Evolutionary conservation across 2,797 vertebrate genomes (phyloP).

Genomic region (Kryptopterus vitreolus): DNA sequence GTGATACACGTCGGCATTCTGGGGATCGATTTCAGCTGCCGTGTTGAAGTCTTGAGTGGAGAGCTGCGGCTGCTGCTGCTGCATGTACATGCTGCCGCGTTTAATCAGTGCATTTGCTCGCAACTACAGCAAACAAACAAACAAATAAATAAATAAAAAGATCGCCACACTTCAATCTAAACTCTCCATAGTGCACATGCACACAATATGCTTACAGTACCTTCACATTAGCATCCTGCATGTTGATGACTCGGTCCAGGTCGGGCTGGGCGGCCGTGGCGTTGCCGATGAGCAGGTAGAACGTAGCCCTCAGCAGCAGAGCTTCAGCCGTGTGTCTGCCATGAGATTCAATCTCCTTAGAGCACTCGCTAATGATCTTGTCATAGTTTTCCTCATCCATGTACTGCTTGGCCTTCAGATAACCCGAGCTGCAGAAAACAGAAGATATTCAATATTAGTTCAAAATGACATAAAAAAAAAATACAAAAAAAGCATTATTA

Average conservation of each 20-base stretch:
- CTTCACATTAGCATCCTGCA: slow-evolving; percentile 94
- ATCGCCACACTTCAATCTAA: neutral
- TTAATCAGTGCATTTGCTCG: slow-evolving; percentile 96
- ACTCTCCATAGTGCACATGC: neutral
- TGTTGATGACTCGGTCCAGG: slow-evolving; percentile 91
- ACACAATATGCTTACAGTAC: slow-evolving; percentile 63
- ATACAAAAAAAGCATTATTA: neutral
- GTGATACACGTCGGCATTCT: slow-evolving; percentile 96
- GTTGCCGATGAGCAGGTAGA: slow-evolving; percentile 97
- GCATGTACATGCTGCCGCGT: slow-evolving; percentile 98
- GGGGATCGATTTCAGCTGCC: slow-evolving; percentile 90
- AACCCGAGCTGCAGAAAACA: slow-evolving; percentile 82
- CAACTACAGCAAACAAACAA: slow-evolving; percentile 71
- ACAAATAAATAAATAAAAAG: neutral
- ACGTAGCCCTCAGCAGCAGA: slow-evolving; percentile 91
- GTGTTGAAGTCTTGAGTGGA: slow-evolving; percentile 97
- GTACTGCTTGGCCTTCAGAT: slow-evolving; percentile 97
- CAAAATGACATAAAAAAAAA: neutral
- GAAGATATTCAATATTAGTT: neutral
- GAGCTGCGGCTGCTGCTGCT: slow-evolving; percentile 90
- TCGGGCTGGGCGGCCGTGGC: slow-evolving; percentile 92
- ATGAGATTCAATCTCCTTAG: slow-evolving; percentile 91
- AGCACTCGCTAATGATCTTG: slow-evolving; percentile 98
- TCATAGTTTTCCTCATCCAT: slow-evolving; percentile 99
- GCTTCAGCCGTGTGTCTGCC: slow-evolving; percentile 92